Percentiles rank a stretch among this genome's conserved stretches.
These are phyloP conservation scores for Torymus auratus DNA, from an alignment of 2,888 invertebrate genomes.

Conservation along the genomic window DNA sequence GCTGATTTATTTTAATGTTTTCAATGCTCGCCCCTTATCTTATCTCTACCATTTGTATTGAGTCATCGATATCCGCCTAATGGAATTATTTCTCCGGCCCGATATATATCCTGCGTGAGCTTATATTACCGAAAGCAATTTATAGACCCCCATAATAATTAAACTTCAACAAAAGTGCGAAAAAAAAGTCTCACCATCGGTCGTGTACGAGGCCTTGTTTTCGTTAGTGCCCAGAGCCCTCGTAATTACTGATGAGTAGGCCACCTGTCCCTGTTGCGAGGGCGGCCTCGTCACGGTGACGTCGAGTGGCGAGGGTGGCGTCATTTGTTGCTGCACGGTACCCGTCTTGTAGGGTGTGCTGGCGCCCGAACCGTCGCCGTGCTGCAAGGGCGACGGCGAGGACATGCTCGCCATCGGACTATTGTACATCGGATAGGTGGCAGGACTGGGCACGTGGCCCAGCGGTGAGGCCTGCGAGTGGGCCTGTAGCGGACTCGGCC, in stretches of 20 bases:
- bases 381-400: constrained; percentile 82
- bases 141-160: neutral
- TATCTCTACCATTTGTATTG: too few relatives aligned
- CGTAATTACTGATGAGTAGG: constrained; percentile 90
- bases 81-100: too few relatives aligned
- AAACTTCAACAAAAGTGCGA: neutral
- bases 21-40: too few relatives aligned
- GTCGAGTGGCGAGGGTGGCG: constrained; percentile 85
- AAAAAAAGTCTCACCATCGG: constrained; percentile 60
- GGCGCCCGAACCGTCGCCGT: constrained; percentile 74
- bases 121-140: too few relatives aligned
- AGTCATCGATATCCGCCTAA: too few relatives aligned
- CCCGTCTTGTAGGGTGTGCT: constrained; percentile 67
- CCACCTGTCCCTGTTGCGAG: constrained; percentile 82
- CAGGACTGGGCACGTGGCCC: constrained; percentile 87
- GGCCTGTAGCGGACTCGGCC: constrained; percentile 84
- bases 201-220: constrained; percentile 70
- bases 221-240: constrained; percentile 84
- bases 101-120: too few relatives aligned
- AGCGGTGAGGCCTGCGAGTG: constrained; percentile 86
- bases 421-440: constrained; percentile 90
- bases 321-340: constrained; percentile 66
- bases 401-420: constrained; percentile 86
- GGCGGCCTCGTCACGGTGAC: constrained; percentile 83
- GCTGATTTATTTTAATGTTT: too few relatives aligned